These are phyloP conservation scores for Invenusta paracnida DNA, from an alignment of 2,888 invertebrate genomes.

Conservation along the genomic window DNA sequence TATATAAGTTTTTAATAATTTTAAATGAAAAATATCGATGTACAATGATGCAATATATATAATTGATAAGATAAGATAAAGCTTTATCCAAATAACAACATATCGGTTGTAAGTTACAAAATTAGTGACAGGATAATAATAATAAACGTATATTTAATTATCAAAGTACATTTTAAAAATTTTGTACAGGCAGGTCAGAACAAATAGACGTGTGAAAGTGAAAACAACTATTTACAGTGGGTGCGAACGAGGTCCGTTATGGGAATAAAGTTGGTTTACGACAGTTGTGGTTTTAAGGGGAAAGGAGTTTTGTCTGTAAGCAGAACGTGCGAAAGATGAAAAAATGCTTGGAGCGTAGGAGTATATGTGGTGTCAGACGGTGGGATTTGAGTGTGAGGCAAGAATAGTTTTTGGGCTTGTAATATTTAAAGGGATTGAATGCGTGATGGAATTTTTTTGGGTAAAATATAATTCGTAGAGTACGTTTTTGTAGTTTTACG, in stretches of 20 bases:
- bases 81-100: no score
- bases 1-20: no score
- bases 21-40: no score
- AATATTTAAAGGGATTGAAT: background rate
- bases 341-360: background rate
- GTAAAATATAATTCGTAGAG: background rate
- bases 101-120: background rate
- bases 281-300: background rate
- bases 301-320: background rate
- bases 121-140: background rate
- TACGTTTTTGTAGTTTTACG: background rate
- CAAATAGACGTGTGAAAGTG: no score
- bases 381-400: background rate
- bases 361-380: background rate
- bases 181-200: background rate
- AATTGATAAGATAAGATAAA: no score
- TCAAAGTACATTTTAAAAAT: background rate
- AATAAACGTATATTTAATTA: background rate
- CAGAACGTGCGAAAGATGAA: background rate
- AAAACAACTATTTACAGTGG: no score
- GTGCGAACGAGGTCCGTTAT: no score
- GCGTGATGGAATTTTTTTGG: background rate
- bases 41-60: no score
- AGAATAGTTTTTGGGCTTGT: background rate
- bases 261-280: background rate